phyloP scores from a whole-genome alignment of 2,797 vertebrate species.

The Halcyon chelicuti region DNA sequence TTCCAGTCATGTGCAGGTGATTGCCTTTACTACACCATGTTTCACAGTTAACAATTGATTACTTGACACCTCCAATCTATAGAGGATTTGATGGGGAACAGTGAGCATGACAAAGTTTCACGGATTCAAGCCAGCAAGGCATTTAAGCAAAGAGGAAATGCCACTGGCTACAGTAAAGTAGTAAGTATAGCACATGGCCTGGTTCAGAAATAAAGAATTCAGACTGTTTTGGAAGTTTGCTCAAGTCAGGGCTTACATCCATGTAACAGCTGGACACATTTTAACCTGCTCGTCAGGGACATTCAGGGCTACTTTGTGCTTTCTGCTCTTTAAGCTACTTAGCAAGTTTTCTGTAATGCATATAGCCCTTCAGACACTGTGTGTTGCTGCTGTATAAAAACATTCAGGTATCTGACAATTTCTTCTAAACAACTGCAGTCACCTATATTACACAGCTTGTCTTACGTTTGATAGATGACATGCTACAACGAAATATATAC shows the following conservation, averaged over 20 bases:
- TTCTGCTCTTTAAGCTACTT: neutral
- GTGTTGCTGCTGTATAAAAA: neutral
- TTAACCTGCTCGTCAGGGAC: neutral
- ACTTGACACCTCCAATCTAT: neutral
- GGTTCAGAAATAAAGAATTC: neutral
- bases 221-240: neutral
- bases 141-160: neutral
- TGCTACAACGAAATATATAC: constrained; percentile 15
- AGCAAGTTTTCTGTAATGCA: neutral
- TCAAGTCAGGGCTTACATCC: neutral
- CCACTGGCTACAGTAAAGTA: neutral
- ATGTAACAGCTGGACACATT: neutral
- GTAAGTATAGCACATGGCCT: neutral
- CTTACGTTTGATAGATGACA: constrained; percentile 22
- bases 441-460: neutral
- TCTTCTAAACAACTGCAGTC: neutral
- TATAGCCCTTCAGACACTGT: neutral
- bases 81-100: neutral
- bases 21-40: neutral
- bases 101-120: neutral
- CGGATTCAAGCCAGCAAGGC: neutral
- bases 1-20: neutral
- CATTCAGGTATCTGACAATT: neutral
- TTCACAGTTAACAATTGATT: neutral
- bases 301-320: neutral